phyloP scores from a whole-genome alignment of 2,888 invertebrate genomes.

The Monochamus alternatus region DNA sequence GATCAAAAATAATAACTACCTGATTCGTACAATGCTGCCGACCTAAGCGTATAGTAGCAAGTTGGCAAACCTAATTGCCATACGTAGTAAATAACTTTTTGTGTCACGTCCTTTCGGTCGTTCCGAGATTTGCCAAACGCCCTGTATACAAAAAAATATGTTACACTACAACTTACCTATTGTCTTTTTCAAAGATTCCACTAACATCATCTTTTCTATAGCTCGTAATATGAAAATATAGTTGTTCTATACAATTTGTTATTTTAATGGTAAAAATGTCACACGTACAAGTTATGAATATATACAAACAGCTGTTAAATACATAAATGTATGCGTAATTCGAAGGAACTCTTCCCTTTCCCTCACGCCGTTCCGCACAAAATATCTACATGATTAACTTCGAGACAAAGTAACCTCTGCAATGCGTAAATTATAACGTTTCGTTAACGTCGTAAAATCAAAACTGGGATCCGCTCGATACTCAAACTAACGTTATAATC shows the following conservation, averaged over 20 bases:
- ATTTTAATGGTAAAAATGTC: slow-evolving; percentile 55
- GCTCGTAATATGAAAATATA: slow-evolving; percentile 57
- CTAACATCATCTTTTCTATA: slow-evolving; percentile 37
- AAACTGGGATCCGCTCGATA: not conserved
- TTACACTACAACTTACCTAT: slow-evolving; percentile 60
- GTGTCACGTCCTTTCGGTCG: no score
- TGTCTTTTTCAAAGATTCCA: slow-evolving; percentile 57
- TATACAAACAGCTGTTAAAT: slow-evolving; percentile 40
- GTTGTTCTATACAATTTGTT: slow-evolving; percentile 54
- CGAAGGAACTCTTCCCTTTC: not conserved
- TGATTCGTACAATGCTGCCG: no score
- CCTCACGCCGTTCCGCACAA: not conserved
- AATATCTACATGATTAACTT: not conserved
- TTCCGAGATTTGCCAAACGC: no score
- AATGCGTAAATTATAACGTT: not conserved
- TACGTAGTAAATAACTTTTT: no score
- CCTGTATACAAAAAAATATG: slow-evolving; percentile 47
- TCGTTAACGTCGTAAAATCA: not conserved
- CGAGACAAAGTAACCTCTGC: not conserved
- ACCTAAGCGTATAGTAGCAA: no score
- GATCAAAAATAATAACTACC: no score
- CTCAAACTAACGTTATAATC: no score
- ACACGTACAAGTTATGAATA: slow-evolving; percentile 41
- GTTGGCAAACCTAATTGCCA: no score
- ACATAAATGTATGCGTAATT: slow-evolving; percentile 6